Evolutionary conservation across 2,113 vertebrate species (phyloP).

Genomic region (Alethe castanea): DNA sequence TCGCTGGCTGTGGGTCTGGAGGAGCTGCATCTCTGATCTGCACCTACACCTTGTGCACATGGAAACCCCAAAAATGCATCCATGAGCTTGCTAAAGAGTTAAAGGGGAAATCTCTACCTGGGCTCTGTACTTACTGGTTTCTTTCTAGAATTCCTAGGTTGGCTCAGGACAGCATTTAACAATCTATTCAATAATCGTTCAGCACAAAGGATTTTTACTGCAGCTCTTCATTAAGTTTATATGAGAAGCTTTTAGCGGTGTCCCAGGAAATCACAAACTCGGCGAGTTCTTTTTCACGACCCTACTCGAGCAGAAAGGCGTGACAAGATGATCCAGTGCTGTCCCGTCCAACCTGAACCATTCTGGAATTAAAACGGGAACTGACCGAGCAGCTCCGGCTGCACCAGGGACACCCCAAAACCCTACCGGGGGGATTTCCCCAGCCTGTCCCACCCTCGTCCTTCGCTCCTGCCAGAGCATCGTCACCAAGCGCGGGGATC

Average conservation of each 20-base stretch:
- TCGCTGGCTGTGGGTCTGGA: accelerated
- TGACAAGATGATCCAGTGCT: no score
- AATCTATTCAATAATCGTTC: not conserved
- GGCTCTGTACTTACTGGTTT: accelerated
- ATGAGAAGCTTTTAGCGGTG: accelerated
- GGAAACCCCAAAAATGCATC: not conserved
- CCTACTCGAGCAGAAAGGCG: not conserved
- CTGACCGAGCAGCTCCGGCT: not conserved
- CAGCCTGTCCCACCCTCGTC: not conserved
- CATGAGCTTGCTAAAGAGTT: not conserved
- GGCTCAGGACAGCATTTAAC: not conserved
- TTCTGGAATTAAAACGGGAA: not conserved
- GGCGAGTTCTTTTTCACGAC: not conserved
- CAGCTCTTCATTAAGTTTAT: accelerated
- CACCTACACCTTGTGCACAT: accelerated
- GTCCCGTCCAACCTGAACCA: not conserved
- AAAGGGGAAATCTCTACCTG: not conserved
- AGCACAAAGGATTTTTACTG: not conserved
- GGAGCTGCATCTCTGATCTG: not conserved
- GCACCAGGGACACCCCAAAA: not conserved
- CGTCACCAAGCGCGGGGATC: not conserved
- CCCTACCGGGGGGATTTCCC: accelerated
- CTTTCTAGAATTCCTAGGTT: not conserved
- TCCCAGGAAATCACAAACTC: not conserved
- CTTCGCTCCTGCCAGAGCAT: not conserved